Evolutionary conservation across 2,113 vertebrate species (phyloP).

Genomic region (Okapia johnstoni): DNA sequence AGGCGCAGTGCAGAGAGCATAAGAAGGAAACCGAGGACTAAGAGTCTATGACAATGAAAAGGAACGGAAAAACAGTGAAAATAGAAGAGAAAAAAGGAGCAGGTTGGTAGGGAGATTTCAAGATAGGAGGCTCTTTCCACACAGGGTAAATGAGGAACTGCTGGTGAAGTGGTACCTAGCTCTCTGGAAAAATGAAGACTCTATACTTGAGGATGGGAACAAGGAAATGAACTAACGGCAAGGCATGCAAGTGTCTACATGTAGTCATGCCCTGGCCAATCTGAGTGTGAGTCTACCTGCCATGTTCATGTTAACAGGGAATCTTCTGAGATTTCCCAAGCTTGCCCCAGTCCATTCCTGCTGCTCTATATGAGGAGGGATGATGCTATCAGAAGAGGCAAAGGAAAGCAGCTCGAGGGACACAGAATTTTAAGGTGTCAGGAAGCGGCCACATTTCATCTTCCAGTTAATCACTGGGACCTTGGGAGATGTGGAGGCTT

Average conservation of each 20-base stretch:
- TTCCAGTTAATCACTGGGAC: neutral
- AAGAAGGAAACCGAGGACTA: neutral
- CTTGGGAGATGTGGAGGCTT: neutral
- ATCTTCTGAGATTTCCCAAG: neutral
- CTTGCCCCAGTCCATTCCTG: neutral
- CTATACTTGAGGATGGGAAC: neutral
- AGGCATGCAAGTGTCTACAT: neutral
- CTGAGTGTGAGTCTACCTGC: neutral
- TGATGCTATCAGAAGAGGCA: neutral
- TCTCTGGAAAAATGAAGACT: neutral
- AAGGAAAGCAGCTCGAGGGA: neutral
- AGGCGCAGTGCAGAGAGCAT: neutral
- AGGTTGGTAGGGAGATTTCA: neutral
- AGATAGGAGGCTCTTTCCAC: neutral
- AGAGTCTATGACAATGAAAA: neutral
- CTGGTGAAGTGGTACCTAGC: neutral
- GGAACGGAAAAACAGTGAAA: neutral
- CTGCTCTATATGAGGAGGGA: neutral
- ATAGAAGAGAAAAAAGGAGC: neutral
- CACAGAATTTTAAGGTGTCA: neutral
- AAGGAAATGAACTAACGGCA: neutral
- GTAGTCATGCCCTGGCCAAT: neutral
- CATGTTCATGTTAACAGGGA: neutral
- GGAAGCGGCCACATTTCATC: neutral
- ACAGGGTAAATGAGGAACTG: neutral